Percentiles rank a stretch among this genome's conserved stretches.
These are phyloP conservation scores for Cheilosia variabilis DNA, from an alignment of 2,888 invertebrate species.

Conservation along the genomic window DNA sequence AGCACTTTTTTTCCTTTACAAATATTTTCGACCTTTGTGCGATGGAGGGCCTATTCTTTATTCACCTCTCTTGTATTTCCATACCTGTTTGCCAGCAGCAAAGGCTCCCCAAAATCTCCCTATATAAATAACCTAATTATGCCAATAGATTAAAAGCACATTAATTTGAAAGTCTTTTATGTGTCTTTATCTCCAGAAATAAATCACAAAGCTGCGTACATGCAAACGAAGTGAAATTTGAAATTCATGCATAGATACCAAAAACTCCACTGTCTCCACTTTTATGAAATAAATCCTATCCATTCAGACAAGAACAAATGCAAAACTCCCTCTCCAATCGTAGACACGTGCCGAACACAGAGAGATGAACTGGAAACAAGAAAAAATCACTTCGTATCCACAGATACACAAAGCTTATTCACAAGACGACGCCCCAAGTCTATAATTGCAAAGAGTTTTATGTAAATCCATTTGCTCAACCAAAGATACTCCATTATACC, in stretches of 20 bases:
- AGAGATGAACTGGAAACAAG: background rate
- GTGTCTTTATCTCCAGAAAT: slow-evolving; percentile 28
- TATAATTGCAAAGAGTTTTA: slow-evolving; percentile 39
- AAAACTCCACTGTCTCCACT: background rate
- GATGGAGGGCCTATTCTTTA: no score
- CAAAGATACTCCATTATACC: slow-evolving; percentile 1
- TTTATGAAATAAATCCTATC: slow-evolving; percentile 10
- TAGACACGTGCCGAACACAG: slow-evolving; percentile 22
- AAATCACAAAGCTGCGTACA: slow-evolving; percentile 27
- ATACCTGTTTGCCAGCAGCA: background rate
- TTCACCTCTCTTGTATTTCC: no score
- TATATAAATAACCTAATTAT: slow-evolving; percentile 41
- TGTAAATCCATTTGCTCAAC: slow-evolving; percentile 17
- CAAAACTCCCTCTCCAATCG: slow-evolving; percentile 10
- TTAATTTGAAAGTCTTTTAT: slow-evolving; percentile 35
- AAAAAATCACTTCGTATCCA: slow-evolving; percentile 41
- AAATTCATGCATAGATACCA: slow-evolving; percentile 22
- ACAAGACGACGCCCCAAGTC: slow-evolving; percentile 9
- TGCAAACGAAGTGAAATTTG: slow-evolving; percentile 10
- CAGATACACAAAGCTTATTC: slow-evolving; percentile 23
- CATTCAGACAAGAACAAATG: slow-evolving; percentile 19
- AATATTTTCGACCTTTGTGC: no score
- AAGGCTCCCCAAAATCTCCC: background rate
- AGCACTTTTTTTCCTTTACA: no score
- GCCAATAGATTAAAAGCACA: slow-evolving; percentile 35